Base-by-base conservation (phyloP, 2,797 vertebrate genomes). In the Anabas testudineus region DNA sequence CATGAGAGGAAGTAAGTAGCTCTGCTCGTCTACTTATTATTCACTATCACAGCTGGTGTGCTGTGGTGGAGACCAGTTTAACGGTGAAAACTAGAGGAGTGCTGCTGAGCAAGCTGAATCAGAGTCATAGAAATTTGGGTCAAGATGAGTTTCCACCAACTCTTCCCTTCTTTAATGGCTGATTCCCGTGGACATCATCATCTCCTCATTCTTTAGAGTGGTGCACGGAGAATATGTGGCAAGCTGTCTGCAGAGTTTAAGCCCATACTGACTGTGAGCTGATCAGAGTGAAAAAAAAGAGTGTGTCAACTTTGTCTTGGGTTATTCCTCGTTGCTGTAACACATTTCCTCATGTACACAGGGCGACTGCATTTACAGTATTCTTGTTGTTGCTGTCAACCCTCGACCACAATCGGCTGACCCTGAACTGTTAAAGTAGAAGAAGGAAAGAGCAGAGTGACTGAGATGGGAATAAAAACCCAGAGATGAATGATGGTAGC, bases 121-220 rank as follows among this genome's bases (percentile, higher is more conserved):
- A 59, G 56, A 73, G 53, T 58, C 58, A 64, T 64, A 49, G 67
- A 80, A 77, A 86, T 85, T 79, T 69, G 83, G 71, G 71, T 80
- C 71, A 70, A 83, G 74, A 70, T 42, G 53, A 69, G 53, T 63
- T 80, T 80, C 66, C 65, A 74, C 51, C 71, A 43, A 70, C 53
- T 79, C 37, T 7, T 34, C 26, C 21, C 42, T 56, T 70, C 73
- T 45, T 67, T 62, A 74, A 47, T 67, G 62, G 57, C 53, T 58
- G 49, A 73, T 62, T 81, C 58, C 42, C 58, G 58, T 66, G 39
- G 56, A 71, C 62, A 65, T 58, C 78, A 60, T 71, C 32, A 70
- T 39, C 22, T 77, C 37, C 46, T 47, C 39, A 73, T 41, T 62
- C 48, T 76, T 70, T 19, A 64, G 39, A 76, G 71, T 14, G n/a